These are phyloP conservation scores for Plecotus auritus DNA, from an alignment of 2,113 vertebrate species.

Conservation along the genomic window DNA sequence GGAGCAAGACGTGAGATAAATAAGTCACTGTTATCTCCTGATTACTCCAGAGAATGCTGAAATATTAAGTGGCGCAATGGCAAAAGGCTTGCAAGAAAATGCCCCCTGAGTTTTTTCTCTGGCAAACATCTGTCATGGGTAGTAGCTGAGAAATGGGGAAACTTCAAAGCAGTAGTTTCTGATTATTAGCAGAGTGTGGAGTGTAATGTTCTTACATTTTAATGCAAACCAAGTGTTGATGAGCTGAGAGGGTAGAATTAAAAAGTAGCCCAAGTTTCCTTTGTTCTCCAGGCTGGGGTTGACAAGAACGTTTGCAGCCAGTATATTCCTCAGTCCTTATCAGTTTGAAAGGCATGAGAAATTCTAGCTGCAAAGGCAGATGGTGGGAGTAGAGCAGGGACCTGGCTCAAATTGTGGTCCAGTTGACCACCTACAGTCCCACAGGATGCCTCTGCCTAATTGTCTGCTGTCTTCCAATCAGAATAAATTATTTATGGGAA, in stretches of 20 bases:
- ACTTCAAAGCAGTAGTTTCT: constrained; percentile 83
- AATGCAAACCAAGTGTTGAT: constrained; percentile 82
- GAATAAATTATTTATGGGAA: too few relatives aligned
- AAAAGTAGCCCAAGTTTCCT: constrained; percentile 82
- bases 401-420: background rate
- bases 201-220: constrained; percentile 83
- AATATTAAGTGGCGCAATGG: constrained; percentile 81
- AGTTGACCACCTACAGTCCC: background rate
- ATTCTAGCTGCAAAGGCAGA: constrained; percentile 57
- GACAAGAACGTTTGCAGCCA: constrained; percentile 75
- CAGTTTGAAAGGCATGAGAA: constrained; percentile 60
- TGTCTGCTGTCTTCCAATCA: rapidly evolving
- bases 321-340: constrained; percentile 42
- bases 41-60: constrained; percentile 84
- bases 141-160: constrained; percentile 81
- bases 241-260: constrained; percentile 83
- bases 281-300: constrained; percentile 79
- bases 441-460: background rate
- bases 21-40: constrained; percentile 81
- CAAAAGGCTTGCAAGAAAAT: constrained; percentile 78
- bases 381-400: background rate
- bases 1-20: constrained; percentile 85
- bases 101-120: constrained; percentile 81
- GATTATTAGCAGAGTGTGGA: constrained; percentile 81
- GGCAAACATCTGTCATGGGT: constrained; percentile 87